Evolutionary conservation across 2,888 invertebrate genomes (phyloP).

Genomic region (Melipona bicolor): DNA sequence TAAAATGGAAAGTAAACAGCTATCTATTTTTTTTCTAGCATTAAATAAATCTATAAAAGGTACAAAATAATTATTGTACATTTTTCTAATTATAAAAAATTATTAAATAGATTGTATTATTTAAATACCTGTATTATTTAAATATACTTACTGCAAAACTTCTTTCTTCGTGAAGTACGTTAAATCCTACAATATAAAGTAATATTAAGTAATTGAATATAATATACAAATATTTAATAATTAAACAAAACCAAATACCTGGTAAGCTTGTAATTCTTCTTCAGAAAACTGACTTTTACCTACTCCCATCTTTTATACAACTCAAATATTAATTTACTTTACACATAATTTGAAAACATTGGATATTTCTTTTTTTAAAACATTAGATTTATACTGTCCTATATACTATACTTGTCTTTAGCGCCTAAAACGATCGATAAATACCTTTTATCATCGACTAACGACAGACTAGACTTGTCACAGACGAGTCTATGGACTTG

Average conservation of each 20-base stretch:
- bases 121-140: conserved; percentile 2
- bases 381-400: background rate
- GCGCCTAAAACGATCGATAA: conserved; percentile 32
- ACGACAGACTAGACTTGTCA: too few species aligned
- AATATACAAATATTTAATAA: background rate
- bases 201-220: conserved; percentile 30
- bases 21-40: background rate
- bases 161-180: conserved; percentile 97
- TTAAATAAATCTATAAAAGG: background rate
- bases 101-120: background rate
- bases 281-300: conserved; percentile 93
- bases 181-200: conserved; percentile 89
- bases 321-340: background rate
- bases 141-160: conserved; percentile 92
- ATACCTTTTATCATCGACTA: conserved; percentile 21
- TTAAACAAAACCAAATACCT: conserved; percentile 85
- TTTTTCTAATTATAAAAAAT: background rate
- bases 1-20: background rate
- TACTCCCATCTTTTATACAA: conserved; percentile 88
- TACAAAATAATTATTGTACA: background rate
- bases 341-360: background rate
- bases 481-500: too few species aligned
- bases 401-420: conserved; percentile 7
- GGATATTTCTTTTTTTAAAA: background rate
- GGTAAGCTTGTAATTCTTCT: conserved; percentile 95